Base-by-base conservation (phyloP, 2,797 vertebrate genomes). In the Lithobates sylvaticus region DNA sequence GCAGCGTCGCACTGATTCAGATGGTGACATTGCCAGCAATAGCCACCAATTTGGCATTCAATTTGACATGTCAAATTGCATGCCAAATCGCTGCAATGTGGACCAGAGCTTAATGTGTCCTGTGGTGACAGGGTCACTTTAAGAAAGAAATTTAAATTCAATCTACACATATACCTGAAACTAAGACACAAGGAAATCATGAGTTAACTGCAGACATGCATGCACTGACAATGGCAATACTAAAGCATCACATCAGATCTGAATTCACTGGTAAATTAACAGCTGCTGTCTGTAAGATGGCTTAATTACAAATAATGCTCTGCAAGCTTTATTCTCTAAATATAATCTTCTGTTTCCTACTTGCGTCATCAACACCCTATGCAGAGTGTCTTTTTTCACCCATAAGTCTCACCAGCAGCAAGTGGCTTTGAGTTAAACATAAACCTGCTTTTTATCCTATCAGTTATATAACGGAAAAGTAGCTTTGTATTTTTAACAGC, bases 341-440 rank as follows among this genome's bases (percentile, higher is more conserved):
- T 84, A 88, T 88, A 81, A 88, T 86, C 78, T 72, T 74, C 80
- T 26, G 67, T 84, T 27, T 86, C 65, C 84, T 76, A 61, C 5
- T 42, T 86, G 81, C 72, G 78, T 84, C 88, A 86, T 69, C 27
- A 64, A 72, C 73, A 81, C 36, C 21, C 21, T 58, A 65, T 70
- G 26, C 47, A 77, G 29, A 15, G 21, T 76, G 65, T 27, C 23
- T 32, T 81, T 39, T 76, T 27, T 77, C 50, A 29, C 42, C 47
- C 26, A 42, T 54, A 80, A 23, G 23, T 68, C 15, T 18, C 34
- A 61, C 34, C 61, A 76, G n/a, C 73, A 86, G 73, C 79, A 72
- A 65, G 65, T 3, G 32, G 27, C n/a, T 76, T 70, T 81, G n/a
- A 77, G 74, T 77, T 68, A 71, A 82, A 76, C 85, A 64, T 71